Evolutionary conservation across 1,140 invertebrate genomes (phyloP).

Genomic region (Ceratitis capitata): DNA sequence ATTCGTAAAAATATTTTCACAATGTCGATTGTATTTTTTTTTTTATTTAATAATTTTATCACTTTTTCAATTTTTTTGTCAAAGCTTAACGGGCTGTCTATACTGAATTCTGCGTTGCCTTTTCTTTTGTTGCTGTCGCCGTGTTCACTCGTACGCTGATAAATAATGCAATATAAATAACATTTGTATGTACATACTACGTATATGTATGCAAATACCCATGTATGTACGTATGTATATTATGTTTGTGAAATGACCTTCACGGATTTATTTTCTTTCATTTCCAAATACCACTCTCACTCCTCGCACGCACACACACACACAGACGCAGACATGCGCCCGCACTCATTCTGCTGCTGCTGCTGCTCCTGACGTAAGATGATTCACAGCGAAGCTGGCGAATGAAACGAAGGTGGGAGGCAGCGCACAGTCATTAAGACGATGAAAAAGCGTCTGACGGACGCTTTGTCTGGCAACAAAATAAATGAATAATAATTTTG

Average conservation of each 20-base stretch:
- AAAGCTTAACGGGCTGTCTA: no score
- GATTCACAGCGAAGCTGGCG: neutral
- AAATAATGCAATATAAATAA: no score
- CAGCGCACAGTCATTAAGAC: no score
- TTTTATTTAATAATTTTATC: no score
- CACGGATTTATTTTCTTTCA: neutral
- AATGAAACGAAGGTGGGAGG: neutral
- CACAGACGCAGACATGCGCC: no score
- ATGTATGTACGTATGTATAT: no score
- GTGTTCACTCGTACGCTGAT: neutral
- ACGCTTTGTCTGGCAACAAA: neutral
- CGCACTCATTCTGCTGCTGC: no score
- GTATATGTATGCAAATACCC: neutral
- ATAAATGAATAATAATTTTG: conserved; percentile 26
- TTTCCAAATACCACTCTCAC: conserved; percentile 16
- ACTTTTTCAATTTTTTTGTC: no score
- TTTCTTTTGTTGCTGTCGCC: neutral
- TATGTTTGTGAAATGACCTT: conserved; percentile 1
- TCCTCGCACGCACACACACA: neutral
- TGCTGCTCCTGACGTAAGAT: conserved; percentile 22
- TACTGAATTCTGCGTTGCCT: no score
- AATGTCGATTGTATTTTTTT: no score
- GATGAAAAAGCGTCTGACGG: neutral
- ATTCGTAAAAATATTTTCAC: no score
- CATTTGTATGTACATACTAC: neutral